phyloP scores from a whole-genome alignment of 37 sponge, comb jelly and placozoan species.

The Oscarella lobularis region DNA sequence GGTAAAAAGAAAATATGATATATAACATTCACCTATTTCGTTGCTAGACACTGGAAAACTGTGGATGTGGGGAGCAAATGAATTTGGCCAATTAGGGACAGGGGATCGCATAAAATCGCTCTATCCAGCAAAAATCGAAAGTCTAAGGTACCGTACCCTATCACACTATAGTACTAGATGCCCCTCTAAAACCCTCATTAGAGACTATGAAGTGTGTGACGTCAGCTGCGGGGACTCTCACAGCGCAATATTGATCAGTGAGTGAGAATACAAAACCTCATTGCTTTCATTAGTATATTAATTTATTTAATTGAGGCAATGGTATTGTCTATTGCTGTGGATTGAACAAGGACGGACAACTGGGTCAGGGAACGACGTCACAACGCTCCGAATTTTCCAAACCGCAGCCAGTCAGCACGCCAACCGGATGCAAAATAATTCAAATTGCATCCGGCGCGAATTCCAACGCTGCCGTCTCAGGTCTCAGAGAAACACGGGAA shows the following conservation, averaged over 20 bases:
- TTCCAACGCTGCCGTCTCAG: constrained; percentile 52
- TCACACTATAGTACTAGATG: too few relatives aligned
- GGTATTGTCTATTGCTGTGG: constrained; percentile 63
- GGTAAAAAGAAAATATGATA: too few relatives aligned
- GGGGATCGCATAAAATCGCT: constrained; percentile 20
- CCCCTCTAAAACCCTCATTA: too few relatives aligned
- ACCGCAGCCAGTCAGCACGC: neutral
- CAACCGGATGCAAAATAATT: constrained; percentile 5
- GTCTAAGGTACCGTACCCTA: too few relatives aligned
- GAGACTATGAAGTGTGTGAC: constrained; percentile 35
- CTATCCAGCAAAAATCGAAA: neutral
- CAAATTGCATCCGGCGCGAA: constrained; percentile 61
- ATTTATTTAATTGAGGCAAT: too few relatives aligned
- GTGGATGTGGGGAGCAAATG: constrained; percentile 67
- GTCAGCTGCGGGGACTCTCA: constrained; percentile 75
- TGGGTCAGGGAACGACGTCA: constrained; percentile 14
- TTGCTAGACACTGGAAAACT: constrained; percentile 25
- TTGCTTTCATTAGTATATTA: too few relatives aligned
- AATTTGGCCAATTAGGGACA: constrained; percentile 56
- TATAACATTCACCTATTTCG: too few relatives aligned
- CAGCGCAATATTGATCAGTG: constrained; percentile 31
- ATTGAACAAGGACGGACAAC: constrained; percentile 46
- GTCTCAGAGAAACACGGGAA: too few relatives aligned
- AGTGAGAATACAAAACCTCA: too few relatives aligned
- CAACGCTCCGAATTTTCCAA: neutral